These are phyloP conservation scores for Listronotus oregonensis DNA, from an alignment of 1,140 invertebrate genomes.

Conservation along the genomic window DNA sequence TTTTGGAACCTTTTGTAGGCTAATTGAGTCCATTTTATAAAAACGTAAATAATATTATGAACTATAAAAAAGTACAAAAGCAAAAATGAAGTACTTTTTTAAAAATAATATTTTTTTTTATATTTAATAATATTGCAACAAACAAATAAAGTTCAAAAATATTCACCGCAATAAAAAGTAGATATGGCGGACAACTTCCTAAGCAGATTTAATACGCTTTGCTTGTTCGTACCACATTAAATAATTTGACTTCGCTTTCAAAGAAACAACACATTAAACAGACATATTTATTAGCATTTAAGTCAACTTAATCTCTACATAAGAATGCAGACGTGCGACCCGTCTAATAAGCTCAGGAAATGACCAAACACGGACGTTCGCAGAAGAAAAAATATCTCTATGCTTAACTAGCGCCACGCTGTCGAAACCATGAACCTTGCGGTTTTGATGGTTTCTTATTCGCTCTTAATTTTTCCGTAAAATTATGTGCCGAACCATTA, in stretches of 20 bases:
- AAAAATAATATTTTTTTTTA: too few relatives aligned
- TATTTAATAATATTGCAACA: too few relatives aligned
- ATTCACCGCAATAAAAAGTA: neutral
- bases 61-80: too few relatives aligned
- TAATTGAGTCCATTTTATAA: too few relatives aligned
- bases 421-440: slow-evolving; percentile 29
- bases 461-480: neutral
- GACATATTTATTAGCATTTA: slow-evolving; percentile 49
- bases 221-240: slow-evolving; percentile 2
- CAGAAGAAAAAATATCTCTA: slow-evolving; percentile 33
- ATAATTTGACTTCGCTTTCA: neutral
- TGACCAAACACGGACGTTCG: slow-evolving; percentile 46
- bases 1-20: too few relatives aligned
- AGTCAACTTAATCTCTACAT: slow-evolving; percentile 42
- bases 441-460: neutral
- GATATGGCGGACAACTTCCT: neutral
- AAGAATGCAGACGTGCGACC: slow-evolving; percentile 44
- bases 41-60: too few relatives aligned
- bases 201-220: neutral
- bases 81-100: too few relatives aligned
- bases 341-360: slow-evolving; percentile 48
- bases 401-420: slow-evolving; percentile 34
- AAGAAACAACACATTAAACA: slow-evolving; percentile 26
- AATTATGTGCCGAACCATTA: too few relatives aligned
- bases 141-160: too few relatives aligned